Conservation (phyloP, 2,888 invertebrate species). For the Eilema griseolum region DNA sequence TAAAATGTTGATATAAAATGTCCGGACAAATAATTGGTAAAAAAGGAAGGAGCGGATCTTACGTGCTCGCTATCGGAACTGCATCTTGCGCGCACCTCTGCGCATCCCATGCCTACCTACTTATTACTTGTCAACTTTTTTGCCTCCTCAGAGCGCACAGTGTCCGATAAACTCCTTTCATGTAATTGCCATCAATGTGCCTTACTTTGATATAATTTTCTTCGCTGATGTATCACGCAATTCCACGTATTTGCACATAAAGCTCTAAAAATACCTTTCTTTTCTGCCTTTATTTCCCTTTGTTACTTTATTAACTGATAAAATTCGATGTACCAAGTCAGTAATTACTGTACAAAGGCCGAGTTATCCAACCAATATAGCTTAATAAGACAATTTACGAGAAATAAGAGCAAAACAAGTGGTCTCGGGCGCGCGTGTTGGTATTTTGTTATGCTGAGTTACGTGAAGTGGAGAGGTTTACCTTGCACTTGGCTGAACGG, state of each 20-base stretch:
- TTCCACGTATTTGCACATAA: not conserved
- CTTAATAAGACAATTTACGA: conserved; percentile 24
- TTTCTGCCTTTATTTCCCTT: not conserved
- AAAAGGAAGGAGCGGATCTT: conserved; percentile 34
- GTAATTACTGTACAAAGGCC: not conserved
- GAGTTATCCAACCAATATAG: conserved; percentile 19
- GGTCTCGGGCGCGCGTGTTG: conserved; percentile 41
- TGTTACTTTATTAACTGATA: not conserved
- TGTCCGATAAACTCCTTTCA: conserved; percentile 16
- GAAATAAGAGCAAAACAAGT: conserved; percentile 39
- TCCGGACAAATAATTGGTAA: conserved; percentile 21
- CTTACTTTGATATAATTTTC: conserved; percentile 33
- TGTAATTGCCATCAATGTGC: conserved; percentile 40
- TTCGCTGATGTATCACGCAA: not conserved
- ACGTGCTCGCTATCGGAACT: conserved; percentile 33
- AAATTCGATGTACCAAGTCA: not conserved
- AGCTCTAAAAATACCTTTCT: not conserved
- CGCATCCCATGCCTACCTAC: conserved; percentile 35
- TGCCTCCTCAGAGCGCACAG: conserved; percentile 15
- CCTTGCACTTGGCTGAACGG: conserved; percentile 72
- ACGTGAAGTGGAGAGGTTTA: conserved; percentile 68
- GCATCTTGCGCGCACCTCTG: conserved; percentile 36
- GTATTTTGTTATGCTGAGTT: conserved; percentile 68
- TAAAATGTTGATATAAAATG: conserved; percentile 14
- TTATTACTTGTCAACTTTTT: conserved; percentile 38